Evolutionary conservation across 2,888 invertebrate species (phyloP).

Genomic region (Hoplodrina ambigua): DNA sequence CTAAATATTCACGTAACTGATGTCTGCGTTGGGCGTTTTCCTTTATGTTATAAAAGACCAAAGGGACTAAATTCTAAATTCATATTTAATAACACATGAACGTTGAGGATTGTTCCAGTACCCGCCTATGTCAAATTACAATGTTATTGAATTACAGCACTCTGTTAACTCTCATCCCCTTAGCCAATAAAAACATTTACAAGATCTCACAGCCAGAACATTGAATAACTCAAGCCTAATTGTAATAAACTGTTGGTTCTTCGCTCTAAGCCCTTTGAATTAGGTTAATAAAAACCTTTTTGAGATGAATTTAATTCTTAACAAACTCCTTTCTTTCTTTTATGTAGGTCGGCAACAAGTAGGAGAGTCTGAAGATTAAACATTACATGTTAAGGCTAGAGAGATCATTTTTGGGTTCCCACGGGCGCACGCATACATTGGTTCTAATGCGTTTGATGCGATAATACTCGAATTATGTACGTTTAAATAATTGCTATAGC

Average conservation of each 20-base stretch:
- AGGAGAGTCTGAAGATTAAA: background rate
- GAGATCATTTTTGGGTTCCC: background rate
- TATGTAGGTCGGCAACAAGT: constrained; percentile 20
- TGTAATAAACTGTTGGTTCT: constrained; percentile 54
- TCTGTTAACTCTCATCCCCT: background rate
- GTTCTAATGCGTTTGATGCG: background rate
- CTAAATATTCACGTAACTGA: background rate
- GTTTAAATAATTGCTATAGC: background rate
- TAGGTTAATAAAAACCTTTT: constrained; percentile 57
- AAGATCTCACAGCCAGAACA: constrained; percentile 30
- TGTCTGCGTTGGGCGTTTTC: too few relatives aligned
- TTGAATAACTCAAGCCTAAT: constrained; percentile 54
- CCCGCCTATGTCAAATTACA: background rate
- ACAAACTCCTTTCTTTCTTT: constrained; percentile 42
- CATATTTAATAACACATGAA: background rate
- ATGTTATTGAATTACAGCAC: constrained; percentile 10
- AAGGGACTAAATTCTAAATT: background rate
- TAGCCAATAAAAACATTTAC: constrained; percentile 41
- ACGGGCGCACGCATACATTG: background rate
- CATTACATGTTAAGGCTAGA: background rate
- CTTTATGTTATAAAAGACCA: background rate
- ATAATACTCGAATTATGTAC: background rate
- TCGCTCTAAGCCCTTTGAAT: constrained; percentile 48
- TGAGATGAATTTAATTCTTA: constrained; percentile 40
- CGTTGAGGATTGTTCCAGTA: background rate